These are phyloP conservation scores for Drosophila athabasca DNA, from an alignment of 1,140 invertebrate species.

Conservation along the genomic window DNA sequence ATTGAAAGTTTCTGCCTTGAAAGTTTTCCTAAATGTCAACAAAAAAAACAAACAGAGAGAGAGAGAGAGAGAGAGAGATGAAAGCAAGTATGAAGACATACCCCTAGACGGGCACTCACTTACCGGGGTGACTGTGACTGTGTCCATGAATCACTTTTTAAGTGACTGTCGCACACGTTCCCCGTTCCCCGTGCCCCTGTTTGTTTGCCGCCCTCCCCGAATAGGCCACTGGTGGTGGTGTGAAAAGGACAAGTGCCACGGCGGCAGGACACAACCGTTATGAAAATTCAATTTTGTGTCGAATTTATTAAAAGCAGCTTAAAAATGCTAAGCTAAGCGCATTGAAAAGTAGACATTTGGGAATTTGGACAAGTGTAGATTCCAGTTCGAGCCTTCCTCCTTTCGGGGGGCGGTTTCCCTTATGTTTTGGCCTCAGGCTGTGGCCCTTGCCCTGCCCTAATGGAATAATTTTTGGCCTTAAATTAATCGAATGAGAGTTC, in stretches of 20 bases:
- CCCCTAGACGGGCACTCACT: constrained; percentile 28
- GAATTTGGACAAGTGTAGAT: constrained; percentile 71
- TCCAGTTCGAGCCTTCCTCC: constrained; percentile 1
- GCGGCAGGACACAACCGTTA: constrained; percentile 52
- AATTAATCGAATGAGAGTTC: constrained; percentile 60
- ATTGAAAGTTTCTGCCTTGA: not conserved
- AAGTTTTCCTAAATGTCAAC: not conserved
- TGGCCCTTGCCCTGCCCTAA: constrained; percentile 31
- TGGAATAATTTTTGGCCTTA: constrained; percentile 65
- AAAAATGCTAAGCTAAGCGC: constrained; percentile 76
- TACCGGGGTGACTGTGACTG: constrained; percentile 50
- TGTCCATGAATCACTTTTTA: constrained; percentile 78
- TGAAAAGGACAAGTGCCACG: constrained; percentile 71
- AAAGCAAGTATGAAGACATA: constrained; percentile 5
- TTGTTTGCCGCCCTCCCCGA: no score
- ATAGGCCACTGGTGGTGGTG: constrained; percentile 43
- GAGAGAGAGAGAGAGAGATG: not conserved
- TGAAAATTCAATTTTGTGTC: constrained; percentile 83
- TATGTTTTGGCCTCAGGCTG: constrained; percentile 62
- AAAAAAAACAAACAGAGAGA: constrained; percentile 31
- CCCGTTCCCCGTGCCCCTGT: no score
- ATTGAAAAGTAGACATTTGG: constrained; percentile 79
- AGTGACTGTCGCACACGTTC: constrained; percentile 65
- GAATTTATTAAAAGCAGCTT: constrained; percentile 83
- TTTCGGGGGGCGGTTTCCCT: constrained; percentile 30